Base-by-base conservation (phyloP, 2,113 vertebrate species). In the Carassius auratus region DNA sequence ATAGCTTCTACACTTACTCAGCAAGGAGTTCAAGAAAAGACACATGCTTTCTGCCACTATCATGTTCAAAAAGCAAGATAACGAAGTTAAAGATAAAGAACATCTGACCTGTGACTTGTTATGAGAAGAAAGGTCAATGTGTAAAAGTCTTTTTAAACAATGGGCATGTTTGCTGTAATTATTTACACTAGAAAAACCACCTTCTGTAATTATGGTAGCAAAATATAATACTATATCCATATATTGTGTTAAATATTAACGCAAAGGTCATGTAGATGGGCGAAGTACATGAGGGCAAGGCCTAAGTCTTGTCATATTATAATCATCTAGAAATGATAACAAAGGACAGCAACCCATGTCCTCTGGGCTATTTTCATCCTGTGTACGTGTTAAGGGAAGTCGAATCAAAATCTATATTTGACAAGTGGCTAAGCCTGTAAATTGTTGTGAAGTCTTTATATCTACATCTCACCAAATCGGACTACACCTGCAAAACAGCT, bases 21-120 rank as follows among this genome's bases (percentile, higher is more conserved):
- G 78, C 78, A 80, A 64, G 23, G 36, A 64, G 55, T 78, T 78
- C 30, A 77, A 77, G 30, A 77, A 64, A 23, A 68, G 81, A 83
- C 80, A 48, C 17, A 73, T 73, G 26, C 33, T 61, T 30, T 3
- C 8, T 69, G 36, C 7, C 62, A 73, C 64, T 77, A 69, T 69
- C 80, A 12, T 19, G 23, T 55, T 45, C 45, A 69, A 82, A 64
- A 52, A 82, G n/a, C 23, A 3, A 82, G 80, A 82, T 82, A 82
- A 82, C 15, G 0, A 8, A 82, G 62, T 23, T 8, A 26, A 64
- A 80, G 77, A 48, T 64, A 80, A 80, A 45, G 19, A 45, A 15
- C n/a, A n/a, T 23, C 36, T 45, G 8, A 64, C 21, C 36, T 64
- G 36, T 26, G 36, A n/a, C 0, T 5, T 5, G 76, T 9, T 59